Evolutionary conservation across 2,888 invertebrate species (phyloP).

Genomic region (Adelognathus sp.): DNA sequence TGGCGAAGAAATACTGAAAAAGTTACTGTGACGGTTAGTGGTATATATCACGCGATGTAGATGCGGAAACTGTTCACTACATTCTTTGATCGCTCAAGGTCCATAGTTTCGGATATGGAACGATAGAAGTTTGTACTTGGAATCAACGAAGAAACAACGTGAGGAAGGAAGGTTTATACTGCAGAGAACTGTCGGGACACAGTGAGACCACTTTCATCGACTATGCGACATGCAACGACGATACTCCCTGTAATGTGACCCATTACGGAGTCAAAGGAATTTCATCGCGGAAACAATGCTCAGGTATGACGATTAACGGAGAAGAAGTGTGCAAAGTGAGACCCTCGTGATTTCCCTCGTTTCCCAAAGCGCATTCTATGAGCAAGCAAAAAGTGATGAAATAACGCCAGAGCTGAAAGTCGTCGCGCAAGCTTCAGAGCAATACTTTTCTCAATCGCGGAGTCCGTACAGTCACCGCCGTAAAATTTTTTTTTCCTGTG

Average conservation of each 20-base stretch:
- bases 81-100: constrained; percentile 51
- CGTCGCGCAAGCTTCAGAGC: too few relatives aligned
- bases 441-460: too few relatives aligned
- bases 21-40: constrained; percentile 66
- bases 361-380: too few relatives aligned
- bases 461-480: too few relatives aligned
- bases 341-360: too few relatives aligned
- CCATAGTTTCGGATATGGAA: constrained; percentile 72
- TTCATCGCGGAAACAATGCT: constrained; percentile 82
- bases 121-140: constrained; percentile 71
- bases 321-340: too few relatives aligned
- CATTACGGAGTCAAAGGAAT: constrained; percentile 68
- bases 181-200: constrained; percentile 66
- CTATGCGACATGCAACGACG: constrained; percentile 59
- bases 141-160: constrained; percentile 53
- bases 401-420: too few relatives aligned
- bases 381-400: too few relatives aligned
- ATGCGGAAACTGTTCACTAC: background rate
- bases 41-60: background rate
- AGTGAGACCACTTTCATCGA: constrained; percentile 65
- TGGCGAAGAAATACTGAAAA: constrained; percentile 67
- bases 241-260: constrained; percentile 62
- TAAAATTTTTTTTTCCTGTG: too few relatives aligned
- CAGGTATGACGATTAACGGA: constrained; percentile 80
- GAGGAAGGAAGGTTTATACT: constrained; percentile 52